Base-by-base conservation (phyloP, 2,888 invertebrate genomes). In the Thyatira batis region DNA sequence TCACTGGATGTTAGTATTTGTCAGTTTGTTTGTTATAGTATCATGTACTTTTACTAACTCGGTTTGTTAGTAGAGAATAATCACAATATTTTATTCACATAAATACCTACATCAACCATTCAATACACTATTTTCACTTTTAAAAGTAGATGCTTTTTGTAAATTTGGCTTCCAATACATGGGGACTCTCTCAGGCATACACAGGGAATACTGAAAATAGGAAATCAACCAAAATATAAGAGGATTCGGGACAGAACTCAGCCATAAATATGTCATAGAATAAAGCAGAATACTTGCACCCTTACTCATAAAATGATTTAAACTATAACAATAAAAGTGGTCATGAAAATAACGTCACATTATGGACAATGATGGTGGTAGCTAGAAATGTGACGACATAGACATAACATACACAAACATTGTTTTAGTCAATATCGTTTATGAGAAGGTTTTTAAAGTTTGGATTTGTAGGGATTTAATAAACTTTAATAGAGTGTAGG, bases 81-180 rank as follows among this genome's bases (percentile, higher is more conserved):
- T 62, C 71, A 78, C 72, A 78, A 73, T 61, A 75, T 57, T 58
- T 61, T 65, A 66, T 71, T 74, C 80, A 84, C 78, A 76, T 68
- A 76, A 75, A 78, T 87, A 91, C 90, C 88, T 89, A 89, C 89
- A 72, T 92, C 86, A 92, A 90, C 92, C 92, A 89, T 92, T 91
- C 85, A 91, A 87, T 80, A 92, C 90, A 88, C 92, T 92, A 92
- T 92, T 92, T 90, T 92, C 92, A 86, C 92, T 92, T 84, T 91
- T 92, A 90, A 91, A 91, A 78, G 90, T 91, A 83, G 92, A 90
- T 86, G 92, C 89, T 89, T 92, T 92, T 84, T 84, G 86, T 85
- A 92, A 90, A 87, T 92, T 92, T 82, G 92, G 92, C 83, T 91
- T 90, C 92, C 92, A 92, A 87, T 91, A 87, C 89, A 92, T 92